phyloP scores from a whole-genome alignment of 2,113 vertebrate genomes.

The Grallaria varia region DNA sequence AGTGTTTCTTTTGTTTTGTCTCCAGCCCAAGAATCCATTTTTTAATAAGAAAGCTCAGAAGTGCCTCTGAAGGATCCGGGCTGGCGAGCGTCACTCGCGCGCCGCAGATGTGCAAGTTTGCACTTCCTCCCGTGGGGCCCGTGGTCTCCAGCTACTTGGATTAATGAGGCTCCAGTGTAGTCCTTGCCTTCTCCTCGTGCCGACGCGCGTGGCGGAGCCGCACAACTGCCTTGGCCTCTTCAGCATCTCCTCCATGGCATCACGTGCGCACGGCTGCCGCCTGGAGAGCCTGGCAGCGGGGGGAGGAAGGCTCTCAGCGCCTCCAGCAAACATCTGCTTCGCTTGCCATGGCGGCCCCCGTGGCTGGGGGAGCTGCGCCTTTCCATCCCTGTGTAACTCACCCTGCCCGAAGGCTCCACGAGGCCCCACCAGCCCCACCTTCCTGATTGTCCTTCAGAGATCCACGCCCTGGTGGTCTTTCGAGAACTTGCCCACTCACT shows the following conservation, averaged over 20 bases:
- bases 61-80: background rate
- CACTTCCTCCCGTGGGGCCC: background rate
- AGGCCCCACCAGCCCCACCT: background rate
- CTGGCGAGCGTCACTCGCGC: rapidly evolving
- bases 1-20: constrained; percentile 5
- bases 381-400: background rate
- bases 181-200: background rate
- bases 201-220: background rate
- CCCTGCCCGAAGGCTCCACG: background rate
- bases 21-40: background rate
- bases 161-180: background rate
- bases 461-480: background rate
- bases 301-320: background rate
- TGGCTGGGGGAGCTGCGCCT: background rate
- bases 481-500: background rate
- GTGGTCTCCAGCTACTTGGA: background rate
- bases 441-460: background rate
- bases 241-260: background rate
- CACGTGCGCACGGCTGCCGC: background rate
- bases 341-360: background rate
- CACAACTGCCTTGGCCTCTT: background rate
- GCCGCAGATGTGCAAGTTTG: background rate
- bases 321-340: background rate
- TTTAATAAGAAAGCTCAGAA: constrained; percentile 37
- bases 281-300: background rate